Evolutionary conservation across 2,797 vertebrate genomes (phyloP), one percentile per base, ranked within the genome.

Genomic region (Helostoma temminkii): DNA sequence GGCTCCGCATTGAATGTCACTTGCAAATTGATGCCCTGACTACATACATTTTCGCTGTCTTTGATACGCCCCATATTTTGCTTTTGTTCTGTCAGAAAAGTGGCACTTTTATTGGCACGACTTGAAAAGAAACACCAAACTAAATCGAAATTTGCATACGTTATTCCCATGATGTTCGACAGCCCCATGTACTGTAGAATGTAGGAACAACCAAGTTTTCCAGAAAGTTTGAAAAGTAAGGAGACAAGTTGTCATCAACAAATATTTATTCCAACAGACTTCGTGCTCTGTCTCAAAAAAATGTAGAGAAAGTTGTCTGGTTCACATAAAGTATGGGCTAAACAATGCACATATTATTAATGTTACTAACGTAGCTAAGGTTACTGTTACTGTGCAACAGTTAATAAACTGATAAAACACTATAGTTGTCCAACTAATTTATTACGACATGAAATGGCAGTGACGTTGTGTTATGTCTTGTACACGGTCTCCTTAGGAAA

Each of bases 31-130:
- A 83, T 73, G 53, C 54, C 43, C 60, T 25, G 83, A 67, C 86
- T 82, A n/a, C 80, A 82, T 86, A 78, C 74, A 66, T 85, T 80
- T 84, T 68, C 15, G 0, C 72, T 81, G 30, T 64, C 86, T 91
- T 89, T 90, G 89, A 90, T 88, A 77, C 63, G 36, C 72, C 71
- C 76, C 67, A 3, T 80, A 73, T 81, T 83, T 80, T 60, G 56
- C 81, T 82, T 91, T 88, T 92, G 82, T 91, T 91, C 83, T 90
- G 90, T 85, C 90, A 84, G 67, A 32, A 81, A 77, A 47, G 6
- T 81, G 80, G 77, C 83, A 80, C 75, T 81, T 83, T 71, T 81
- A 89, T 81, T 83, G 82, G 71, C 88, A 67, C 28, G 47, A 80
- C 87, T 83, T 88, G 84, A 92, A 86, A 88, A 78, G 53, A 71